These are phyloP conservation scores for Ginglymostoma cirratum DNA, from an alignment of 2,113 vertebrate species.

Conservation along the genomic window DNA sequence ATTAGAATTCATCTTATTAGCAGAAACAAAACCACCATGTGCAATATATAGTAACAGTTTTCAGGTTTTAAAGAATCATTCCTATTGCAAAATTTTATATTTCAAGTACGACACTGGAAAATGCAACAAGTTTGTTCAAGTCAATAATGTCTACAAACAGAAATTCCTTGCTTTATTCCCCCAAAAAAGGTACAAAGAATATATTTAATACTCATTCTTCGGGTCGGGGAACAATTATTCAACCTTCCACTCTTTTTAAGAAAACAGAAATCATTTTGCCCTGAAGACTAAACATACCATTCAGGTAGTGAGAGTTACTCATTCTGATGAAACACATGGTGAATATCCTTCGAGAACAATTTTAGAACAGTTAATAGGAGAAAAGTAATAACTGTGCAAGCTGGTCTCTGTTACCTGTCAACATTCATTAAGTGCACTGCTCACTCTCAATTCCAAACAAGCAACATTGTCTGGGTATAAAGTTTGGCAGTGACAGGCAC, in stretches of 20 bases:
- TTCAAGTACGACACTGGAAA: neutral
- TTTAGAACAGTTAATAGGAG: neutral
- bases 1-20: neutral
- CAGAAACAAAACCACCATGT: neutral
- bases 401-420: constrained; percentile 26
- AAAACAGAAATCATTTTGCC: neutral
- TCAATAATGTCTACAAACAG: neutral
- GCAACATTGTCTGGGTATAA: neutral
- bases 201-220: neutral
- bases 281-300: neutral
- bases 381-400: constrained; percentile 18
- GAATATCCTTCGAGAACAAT: neutral
- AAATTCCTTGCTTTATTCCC: neutral
- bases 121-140: neutral
- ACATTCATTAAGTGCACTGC: constrained; percentile 7
- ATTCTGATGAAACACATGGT: constrained; percentile 25
- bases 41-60: neutral
- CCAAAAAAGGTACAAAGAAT: neutral
- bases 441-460: neutral
- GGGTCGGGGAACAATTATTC: neutral
- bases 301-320: neutral
- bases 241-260: neutral
- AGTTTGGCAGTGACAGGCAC: neutral
- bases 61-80: neutral
- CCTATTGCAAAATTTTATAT: neutral